phyloP scores from a whole-genome alignment of 2,888 invertebrate species.

The Meliscaeva auricollis region DNA sequence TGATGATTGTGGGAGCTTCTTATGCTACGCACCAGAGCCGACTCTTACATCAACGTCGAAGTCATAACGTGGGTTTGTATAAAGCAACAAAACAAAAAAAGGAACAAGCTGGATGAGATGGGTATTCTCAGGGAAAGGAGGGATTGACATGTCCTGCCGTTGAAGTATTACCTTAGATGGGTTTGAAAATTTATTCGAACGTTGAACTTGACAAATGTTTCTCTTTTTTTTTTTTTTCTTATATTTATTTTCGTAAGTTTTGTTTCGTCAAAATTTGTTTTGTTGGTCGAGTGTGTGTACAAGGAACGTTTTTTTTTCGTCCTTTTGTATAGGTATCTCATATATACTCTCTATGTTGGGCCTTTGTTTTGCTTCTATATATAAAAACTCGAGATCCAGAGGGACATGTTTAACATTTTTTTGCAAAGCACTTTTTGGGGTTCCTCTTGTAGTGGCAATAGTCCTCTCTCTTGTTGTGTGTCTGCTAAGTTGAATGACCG shows the following conservation, averaged over 20 bases:
- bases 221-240: conserved; percentile 46
- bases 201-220: conserved; percentile 72
- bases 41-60: conserved; percentile 15
- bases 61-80: neutral
- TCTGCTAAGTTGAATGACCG: conserved; percentile 71
- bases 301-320: neutral
- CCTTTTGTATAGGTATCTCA: conserved; percentile 4
- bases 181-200: conserved; percentile 68
- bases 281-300: conserved; percentile 8
- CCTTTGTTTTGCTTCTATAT: conserved; percentile 56
- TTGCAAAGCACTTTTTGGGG: conserved; percentile 71
- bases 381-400: conserved; percentile 22
- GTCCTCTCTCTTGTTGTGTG: conserved; percentile 25
- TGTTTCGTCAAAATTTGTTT: conserved; percentile 36
- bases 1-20: conserved; percentile 56
- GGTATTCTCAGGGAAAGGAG: neutral
- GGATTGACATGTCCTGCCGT: conserved; percentile 64
- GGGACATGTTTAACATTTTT: conserved; percentile 47
- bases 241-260: conserved; percentile 51
- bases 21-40: conserved; percentile 64
- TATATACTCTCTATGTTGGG: conserved; percentile 24
- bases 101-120: conserved; percentile 5
- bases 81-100: neutral
- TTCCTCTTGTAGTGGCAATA: conserved; percentile 55
- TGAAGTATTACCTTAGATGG: conserved; percentile 48